Percentiles rank a stretch among this genome's conserved stretches.
Evolutionary conservation across 2,888 invertebrate genomes (phyloP).

Genomic region (Horisme vitalbata): DNA sequence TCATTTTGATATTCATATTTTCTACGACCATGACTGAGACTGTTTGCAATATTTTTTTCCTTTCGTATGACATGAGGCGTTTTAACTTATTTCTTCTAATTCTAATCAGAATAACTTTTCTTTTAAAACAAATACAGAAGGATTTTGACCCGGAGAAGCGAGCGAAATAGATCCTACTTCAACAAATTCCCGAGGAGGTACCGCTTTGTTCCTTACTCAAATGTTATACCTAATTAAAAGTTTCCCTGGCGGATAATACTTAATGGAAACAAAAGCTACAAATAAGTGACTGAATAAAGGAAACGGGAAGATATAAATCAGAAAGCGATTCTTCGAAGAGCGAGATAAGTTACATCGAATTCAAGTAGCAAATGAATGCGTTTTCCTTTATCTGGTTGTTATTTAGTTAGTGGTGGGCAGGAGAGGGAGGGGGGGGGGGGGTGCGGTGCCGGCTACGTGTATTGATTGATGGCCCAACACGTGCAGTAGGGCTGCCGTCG

Average conservation of each 20-base stretch:
- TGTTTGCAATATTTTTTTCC: constrained; percentile 18
- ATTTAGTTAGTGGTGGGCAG: constrained; percentile 54
- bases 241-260: constrained; percentile 39
- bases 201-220: constrained; percentile 21
- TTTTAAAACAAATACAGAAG: constrained; percentile 17
- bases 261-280: constrained; percentile 31
- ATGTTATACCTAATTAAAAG: constrained; percentile 44
- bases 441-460: constrained; percentile 42
- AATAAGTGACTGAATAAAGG: constrained; percentile 27
- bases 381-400: constrained; percentile 59
- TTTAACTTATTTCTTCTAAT: constrained; percentile 21
- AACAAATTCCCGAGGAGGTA: constrained; percentile 17
- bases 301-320: constrained; percentile 28
- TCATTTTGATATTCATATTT: constrained; percentile 37
- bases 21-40: constrained; percentile 30
- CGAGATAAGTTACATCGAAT: constrained; percentile 49
- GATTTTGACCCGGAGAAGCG: constrained; percentile 9
- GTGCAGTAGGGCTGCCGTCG: constrained; percentile 46
- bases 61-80: constrained; percentile 11
- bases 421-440: constrained; percentile 36
- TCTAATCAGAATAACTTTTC: constrained; percentile 13
- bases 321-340: constrained; percentile 23
- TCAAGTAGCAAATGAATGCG: constrained; percentile 53
- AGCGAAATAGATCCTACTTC: constrained; percentile 24
- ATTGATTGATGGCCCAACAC: constrained; percentile 64